Evolutionary conservation across 2,113 vertebrate species (phyloP).

Genomic region (Tyrannus savana): DNA sequence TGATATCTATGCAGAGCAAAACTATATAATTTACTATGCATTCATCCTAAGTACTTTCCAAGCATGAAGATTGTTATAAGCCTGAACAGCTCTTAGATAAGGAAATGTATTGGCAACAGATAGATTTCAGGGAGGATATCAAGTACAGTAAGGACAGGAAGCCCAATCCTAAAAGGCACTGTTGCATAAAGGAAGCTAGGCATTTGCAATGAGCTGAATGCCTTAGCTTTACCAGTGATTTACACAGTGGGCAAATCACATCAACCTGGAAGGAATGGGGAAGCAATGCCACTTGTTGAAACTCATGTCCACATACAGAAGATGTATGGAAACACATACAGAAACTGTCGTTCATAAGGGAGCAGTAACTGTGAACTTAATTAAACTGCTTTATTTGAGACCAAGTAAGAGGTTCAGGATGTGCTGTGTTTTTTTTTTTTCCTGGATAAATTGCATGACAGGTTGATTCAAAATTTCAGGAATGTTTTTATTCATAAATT

Average conservation of each 20-base stretch:
- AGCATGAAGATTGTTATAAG: not conserved
- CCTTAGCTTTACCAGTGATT: not conserved
- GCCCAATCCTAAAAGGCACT: not conserved
- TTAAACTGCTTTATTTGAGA: not conserved
- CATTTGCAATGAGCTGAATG: not conserved
- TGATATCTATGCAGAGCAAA: not conserved
- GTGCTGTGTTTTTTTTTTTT: not conserved
- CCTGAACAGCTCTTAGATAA: not conserved
- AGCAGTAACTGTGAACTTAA: not conserved
- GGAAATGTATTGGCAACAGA: not conserved
- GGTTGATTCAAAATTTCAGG: not conserved
- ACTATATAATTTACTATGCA: not conserved
- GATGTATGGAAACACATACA: fast-evolving
- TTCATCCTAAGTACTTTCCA: not conserved
- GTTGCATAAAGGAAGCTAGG: not conserved
- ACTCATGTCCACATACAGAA: not conserved
- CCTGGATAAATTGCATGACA: not conserved
- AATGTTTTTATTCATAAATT: not conserved
- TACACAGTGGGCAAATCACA: not conserved
- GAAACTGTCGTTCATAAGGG: not conserved
- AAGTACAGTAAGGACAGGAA: not conserved
- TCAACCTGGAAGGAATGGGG: not conserved
- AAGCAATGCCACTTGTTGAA: not conserved
- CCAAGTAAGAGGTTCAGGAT: not conserved
- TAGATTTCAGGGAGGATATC: not conserved